phyloP scores from a whole-genome alignment of 2,797 vertebrate genomes.

The Gallirallus australis region DNA sequence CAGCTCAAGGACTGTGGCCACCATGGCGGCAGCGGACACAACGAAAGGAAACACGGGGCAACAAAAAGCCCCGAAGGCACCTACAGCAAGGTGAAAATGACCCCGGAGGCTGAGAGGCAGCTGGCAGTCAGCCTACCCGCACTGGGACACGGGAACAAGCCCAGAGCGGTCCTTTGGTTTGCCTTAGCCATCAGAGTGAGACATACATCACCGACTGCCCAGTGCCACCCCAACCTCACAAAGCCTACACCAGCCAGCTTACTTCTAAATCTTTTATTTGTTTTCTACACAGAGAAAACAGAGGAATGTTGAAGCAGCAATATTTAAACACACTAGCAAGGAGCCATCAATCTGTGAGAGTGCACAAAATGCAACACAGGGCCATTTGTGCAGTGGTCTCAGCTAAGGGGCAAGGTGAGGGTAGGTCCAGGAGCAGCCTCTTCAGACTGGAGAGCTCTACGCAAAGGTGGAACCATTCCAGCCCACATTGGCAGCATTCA shows the following conservation, averaged over 20 bases:
- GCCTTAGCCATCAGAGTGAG: neutral
- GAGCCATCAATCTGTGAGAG: neutral
- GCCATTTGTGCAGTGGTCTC: neutral
- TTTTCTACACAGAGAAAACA: slow-evolving; percentile 48
- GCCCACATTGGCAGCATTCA: slow-evolving; percentile 89
- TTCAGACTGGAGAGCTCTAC: slow-evolving; percentile 18
- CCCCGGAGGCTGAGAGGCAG: neutral
- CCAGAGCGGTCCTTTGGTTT: neutral
- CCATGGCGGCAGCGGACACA: fast-evolving
- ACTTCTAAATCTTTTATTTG: slow-evolving; percentile 68
- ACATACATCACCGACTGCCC: fast-evolving
- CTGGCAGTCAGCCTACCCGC: fast-evolving
- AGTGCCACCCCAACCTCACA: neutral
- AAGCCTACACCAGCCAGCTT: neutral
- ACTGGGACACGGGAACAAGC: fast-evolving
- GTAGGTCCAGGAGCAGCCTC: neutral
- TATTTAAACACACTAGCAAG: slow-evolving; percentile 46
- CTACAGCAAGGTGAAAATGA: neutral
- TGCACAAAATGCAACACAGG: neutral
- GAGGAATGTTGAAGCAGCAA: slow-evolving; percentile 61
- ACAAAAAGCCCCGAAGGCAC: neutral
- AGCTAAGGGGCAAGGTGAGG: neutral
- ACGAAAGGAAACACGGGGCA: neutral
- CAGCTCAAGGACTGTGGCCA: neutral
- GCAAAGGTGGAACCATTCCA: slow-evolving; percentile 93